These are phyloP conservation scores for Sceloporus tristichus DNA, from an alignment of 2,113 vertebrate species.

Conservation along the genomic window DNA sequence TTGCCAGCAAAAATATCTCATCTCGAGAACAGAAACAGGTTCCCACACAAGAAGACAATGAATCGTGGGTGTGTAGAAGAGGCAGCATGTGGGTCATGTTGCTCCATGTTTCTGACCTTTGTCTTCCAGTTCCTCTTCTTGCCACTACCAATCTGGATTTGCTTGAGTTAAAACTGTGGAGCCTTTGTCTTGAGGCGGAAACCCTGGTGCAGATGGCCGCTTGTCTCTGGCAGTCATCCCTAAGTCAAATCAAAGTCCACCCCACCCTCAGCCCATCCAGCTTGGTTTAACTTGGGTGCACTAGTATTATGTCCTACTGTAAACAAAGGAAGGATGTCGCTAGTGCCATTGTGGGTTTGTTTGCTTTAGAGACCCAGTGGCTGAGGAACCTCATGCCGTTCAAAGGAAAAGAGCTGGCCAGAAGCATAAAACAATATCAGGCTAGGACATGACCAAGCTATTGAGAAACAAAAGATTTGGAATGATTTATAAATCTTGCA, in stretches of 20 bases:
- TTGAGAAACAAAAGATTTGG: neutral
- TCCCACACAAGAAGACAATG: slow-evolving; percentile 75
- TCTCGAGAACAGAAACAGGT: slow-evolving; percentile 73
- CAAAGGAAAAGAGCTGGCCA: neutral
- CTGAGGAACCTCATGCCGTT: neutral
- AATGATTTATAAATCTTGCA: neutral
- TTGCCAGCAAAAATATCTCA: slow-evolving; percentile 76
- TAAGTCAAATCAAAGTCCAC: slow-evolving; percentile 29
- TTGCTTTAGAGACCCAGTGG: neutral
- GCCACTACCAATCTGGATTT: slow-evolving; percentile 26
- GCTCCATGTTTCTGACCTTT: slow-evolving; percentile 4
- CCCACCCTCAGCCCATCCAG: slow-evolving; percentile 16
- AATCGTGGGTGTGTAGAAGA: slow-evolving; percentile 65
- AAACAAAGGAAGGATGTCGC: slow-evolving; percentile 5
- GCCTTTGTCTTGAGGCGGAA: slow-evolving; percentile 38
- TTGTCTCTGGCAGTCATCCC: slow-evolving; percentile 35
- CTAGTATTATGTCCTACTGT: neutral
- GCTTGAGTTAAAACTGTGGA: slow-evolving; percentile 37
- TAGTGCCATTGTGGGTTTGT: neutral
- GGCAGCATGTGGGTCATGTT: slow-evolving; percentile 49
- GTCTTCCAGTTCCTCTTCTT: slow-evolving; percentile 37
- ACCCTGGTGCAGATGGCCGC: slow-evolving; percentile 30
- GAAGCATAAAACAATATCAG: neutral
- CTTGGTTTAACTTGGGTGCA: neutral
- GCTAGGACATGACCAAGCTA: neutral